Evolutionary conservation across 2,113 vertebrate genomes (phyloP), one percentile per base, ranked within the genome.

Genomic region (Pseudorasbora parva): DNA sequence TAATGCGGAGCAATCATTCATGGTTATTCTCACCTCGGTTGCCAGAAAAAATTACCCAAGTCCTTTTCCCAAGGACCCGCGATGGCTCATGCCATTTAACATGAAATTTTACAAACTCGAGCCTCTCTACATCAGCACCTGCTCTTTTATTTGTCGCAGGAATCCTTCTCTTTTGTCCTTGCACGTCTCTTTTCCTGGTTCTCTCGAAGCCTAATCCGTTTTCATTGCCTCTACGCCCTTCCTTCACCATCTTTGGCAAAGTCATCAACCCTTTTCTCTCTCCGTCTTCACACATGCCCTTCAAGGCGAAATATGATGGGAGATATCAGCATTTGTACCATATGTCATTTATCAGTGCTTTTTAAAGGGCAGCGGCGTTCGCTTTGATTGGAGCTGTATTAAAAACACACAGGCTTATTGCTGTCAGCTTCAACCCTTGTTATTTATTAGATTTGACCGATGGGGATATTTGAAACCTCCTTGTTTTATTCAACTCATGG

Each of bases 41-140:
- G 47, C 82, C 77, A 86, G 76, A 56, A 87, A 68, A 69, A 66
- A 77, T 83, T n/a, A 69, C 62, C 60, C 72, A 84, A 73, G 72
- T 71, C 78, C 33, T 84, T 49, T 62, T 82, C 84, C 59, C 75
- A 43, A 51, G 30, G n/a, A 64, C n/a, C 43, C 59, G 4, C n/a
- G 4, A 25, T 41, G 56, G 68, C 57, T 54, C 23, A 30, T 78
- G 86, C 64, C 68, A 75, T 78, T 83, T 82, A 56, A 71, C 59
- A 33, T 75, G 68, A 43, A 23, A 37, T 74, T 69, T 71, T 79
- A 27, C 37, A 62, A 76, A 66, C 81, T 71, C 9, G 3, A 73
- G 77, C 37, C 77, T 62, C 56, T 71, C 71, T 60, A 27, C 45
- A 27, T 68, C 25, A 21, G 8, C 27, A 30, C 25, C 74, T 66